Evolutionary conservation across 2,797 vertebrate species (phyloP), one percentile per base, ranked within the genome.

Genomic region (Nothura maculosa): DNA sequence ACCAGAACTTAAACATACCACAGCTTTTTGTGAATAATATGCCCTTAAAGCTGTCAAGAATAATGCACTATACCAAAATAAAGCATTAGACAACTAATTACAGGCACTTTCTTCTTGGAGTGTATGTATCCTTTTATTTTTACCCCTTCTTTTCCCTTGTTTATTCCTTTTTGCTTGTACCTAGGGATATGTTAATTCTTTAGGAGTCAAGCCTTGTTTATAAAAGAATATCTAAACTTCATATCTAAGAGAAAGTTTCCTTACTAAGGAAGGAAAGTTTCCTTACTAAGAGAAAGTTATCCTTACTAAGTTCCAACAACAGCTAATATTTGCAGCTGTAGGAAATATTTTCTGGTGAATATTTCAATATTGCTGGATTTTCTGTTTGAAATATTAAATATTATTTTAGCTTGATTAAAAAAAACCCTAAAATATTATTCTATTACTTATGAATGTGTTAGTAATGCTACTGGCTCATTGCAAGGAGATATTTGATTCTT

Each of bases 181-280:
- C 18, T 55, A 77, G 38, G 55, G 32, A 77, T 83, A 83, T 82
- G 63, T 62, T 95, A 90, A 91, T 93, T 75, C 55, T 64, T 36
- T 81, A 68, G 89, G 92, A 87, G 28, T 55, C 86, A 81, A 81
- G 28, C 20, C 38, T 88, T 89, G 25, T 19, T 92, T 88, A 57
- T 76, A 54, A 81, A 78, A 93, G 28, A 86, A 54, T 54, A 28
- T 90, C 14, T 90, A 86, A 81, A 38, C 34, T 92, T 91, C 62
- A 86, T 30, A 67, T n/a, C 17, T 58, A 73, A 79, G 90, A 86
- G 60, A 84, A 88, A 79, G 69, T 79, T 91, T 90, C 32, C 25
- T 85, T 36, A 72, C 9, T 68, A 68, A 36, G n/a, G n/a, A n/a
- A n/a, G n/a, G 60, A 84, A 88, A 79, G 69, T 79, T 91, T 90